These are phyloP conservation scores for Drosophila rellima DNA, from an alignment of 2,888 invertebrate genomes.

Conservation along the genomic window DNA sequence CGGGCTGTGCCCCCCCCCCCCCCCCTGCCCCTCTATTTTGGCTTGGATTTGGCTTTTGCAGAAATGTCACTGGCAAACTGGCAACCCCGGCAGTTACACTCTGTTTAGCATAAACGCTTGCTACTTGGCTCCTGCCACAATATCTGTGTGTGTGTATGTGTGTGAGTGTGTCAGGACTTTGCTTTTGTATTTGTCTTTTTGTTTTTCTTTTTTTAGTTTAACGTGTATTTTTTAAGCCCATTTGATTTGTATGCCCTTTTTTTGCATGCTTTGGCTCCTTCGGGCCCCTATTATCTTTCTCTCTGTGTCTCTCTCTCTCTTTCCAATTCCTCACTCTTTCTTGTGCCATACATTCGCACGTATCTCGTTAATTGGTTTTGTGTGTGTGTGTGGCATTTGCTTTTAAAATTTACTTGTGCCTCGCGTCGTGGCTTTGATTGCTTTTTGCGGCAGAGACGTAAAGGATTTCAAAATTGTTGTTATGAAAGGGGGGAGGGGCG, in stretches of 20 bases:
- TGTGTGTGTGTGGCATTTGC: constrained; percentile 42
- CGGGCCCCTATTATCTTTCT: constrained; percentile 21
- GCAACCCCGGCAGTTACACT: constrained; percentile 82
- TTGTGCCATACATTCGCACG: constrained; percentile 56
- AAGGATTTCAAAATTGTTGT: constrained; percentile 48
- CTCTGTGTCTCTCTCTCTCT: constrained; percentile 1
- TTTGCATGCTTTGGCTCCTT: constrained; percentile 55
- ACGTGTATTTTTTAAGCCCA: constrained; percentile 73
- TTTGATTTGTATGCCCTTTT: constrained; percentile 64
- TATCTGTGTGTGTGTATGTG: constrained; percentile 28
- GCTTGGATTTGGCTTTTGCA: constrained; percentile 73
- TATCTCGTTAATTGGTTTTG: constrained; percentile 80
- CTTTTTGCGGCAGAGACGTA: constrained; percentile 63
- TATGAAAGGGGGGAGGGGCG: constrained; percentile 11
- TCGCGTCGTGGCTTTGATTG: constrained; percentile 64
- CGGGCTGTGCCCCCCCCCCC: constrained; percentile 55
- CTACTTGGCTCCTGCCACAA: constrained; percentile 75
- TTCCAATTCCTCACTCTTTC: constrained; percentile 45
- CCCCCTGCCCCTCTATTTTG: background rate
- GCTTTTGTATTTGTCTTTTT: constrained; percentile 61
- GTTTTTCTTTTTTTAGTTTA: constrained; percentile 61
- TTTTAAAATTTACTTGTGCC: constrained; percentile 53
- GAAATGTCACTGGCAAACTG: constrained; percentile 78
- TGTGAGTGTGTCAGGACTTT: constrained; percentile 41
- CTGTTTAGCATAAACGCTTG: constrained; percentile 82